Conservation (phyloP, 2,888 invertebrate species). For the Drosophila anomelani region DNA sequence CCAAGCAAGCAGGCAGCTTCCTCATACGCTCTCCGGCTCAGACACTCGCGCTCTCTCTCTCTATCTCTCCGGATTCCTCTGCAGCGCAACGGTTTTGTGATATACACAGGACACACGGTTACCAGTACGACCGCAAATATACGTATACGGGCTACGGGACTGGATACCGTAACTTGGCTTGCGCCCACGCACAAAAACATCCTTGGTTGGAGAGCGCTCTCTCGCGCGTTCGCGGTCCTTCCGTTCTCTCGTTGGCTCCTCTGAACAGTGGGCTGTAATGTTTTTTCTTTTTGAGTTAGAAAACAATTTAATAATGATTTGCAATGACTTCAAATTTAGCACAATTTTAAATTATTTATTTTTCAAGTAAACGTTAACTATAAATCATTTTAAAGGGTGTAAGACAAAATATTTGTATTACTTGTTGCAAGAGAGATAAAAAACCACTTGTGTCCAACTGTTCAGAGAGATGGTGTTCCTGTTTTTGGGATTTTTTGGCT, state of each 20-base stretch:
- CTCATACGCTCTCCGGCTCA: conserved; percentile 30
- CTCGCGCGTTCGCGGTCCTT: conserved; percentile 11
- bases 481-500: conserved; percentile 24
- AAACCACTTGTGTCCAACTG: conserved; percentile 2
- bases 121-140: conserved; percentile 17
- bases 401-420: background rate
- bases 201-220: conserved; percentile 22
- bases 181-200: conserved; percentile 64
- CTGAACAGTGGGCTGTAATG: conserved; percentile 18
- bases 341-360: no score
- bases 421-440: background rate
- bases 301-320: background rate
- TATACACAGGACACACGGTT: conserved; percentile 65
- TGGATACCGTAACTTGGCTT: conserved; percentile 47
- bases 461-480: conserved; percentile 19
- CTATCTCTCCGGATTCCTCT: conserved; percentile 54
- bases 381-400: background rate
- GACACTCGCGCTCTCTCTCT: background rate
- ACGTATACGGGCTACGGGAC: conserved; percentile 14
- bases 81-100: conserved; percentile 69
- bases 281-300: background rate
- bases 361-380: no score
- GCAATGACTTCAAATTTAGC: background rate
- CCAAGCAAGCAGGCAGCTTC: conserved; percentile 37
- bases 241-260: conserved; percentile 15